Evolutionary conservation across 2,113 vertebrate species (phyloP).

Genomic region (Hiodon tergisus): DNA sequence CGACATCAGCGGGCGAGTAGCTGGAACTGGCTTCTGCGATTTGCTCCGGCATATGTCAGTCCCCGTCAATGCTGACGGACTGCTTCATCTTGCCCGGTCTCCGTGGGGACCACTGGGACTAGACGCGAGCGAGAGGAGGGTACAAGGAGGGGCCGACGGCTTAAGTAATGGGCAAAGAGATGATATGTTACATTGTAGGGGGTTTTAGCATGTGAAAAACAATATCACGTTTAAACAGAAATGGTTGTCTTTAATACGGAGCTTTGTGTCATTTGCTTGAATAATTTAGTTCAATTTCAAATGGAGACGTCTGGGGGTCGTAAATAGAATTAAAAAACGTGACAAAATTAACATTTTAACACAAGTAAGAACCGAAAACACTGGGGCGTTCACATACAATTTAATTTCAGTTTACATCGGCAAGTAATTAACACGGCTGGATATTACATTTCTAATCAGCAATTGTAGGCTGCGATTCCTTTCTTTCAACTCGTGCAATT

Average conservation of each 20-base stretch:
- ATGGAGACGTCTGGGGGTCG: no score
- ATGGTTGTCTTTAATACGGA: not conserved
- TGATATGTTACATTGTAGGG: constrained; percentile 8
- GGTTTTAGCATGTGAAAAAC: not conserved
- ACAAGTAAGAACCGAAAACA: no score
- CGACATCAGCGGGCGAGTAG: constrained; percentile 5
- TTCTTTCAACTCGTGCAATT: no score
- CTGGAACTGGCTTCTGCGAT: constrained; percentile 18
- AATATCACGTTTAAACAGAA: not conserved
- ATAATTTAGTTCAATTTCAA: no score
- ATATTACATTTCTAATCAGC: no score
- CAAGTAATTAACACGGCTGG: no score
- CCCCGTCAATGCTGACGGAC: constrained; percentile 15
- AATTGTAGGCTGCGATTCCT: no score
- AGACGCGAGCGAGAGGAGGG: constrained; percentile 5
- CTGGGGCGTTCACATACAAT: no score
- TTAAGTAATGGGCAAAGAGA: constrained; percentile 25
- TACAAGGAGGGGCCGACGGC: constrained; percentile 2
- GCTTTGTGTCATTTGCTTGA: no score
- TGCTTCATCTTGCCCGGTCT: constrained; percentile 11
- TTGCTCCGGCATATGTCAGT: constrained; percentile 23
- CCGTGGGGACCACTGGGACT: not conserved
- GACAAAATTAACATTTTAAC: no score
- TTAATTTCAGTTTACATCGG: no score
- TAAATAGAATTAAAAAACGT: no score